Percentiles rank a stretch among this genome's conserved stretches.
These are phyloP conservation scores for Mycalesis mineus DNA, from an alignment of 2,888 invertebrate genomes.

Conservation along the genomic window DNA sequence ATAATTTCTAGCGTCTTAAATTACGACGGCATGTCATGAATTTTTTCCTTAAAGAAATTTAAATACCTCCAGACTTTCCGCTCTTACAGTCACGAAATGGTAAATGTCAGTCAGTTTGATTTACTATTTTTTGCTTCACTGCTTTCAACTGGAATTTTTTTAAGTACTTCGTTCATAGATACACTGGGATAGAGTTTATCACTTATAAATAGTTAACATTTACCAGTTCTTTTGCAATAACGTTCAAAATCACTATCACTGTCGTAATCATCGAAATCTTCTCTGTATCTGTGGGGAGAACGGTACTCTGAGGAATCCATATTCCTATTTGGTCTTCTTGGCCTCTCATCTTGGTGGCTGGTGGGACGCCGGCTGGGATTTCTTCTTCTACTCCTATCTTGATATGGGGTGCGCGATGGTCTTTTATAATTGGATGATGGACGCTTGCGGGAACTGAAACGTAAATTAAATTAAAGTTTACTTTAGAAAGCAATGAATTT, in stretches of 20 bases:
- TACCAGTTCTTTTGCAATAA: conserved; percentile 56
- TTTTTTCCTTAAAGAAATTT: neutral
- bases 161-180: too few relatives aligned
- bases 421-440: conserved; percentile 36
- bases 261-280: conserved; percentile 49
- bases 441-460: conserved; percentile 49
- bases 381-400: conserved; percentile 55
- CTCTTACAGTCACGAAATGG: too few relatives aligned
- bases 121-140: conserved; percentile 1
- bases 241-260: conserved; percentile 40
- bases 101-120: neutral
- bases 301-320: conserved; percentile 16
- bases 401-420: conserved; percentile 53
- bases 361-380: conserved; percentile 46
- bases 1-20: too few relatives aligned
- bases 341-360: conserved; percentile 30
- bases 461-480: neutral
- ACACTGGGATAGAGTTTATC: neutral
- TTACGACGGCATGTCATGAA: too few relatives aligned
- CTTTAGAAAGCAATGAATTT: too few relatives aligned
- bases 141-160: too few relatives aligned
- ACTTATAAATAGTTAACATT: conserved; percentile 40
- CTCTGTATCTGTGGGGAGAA: conserved; percentile 40
- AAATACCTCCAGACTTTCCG: neutral
- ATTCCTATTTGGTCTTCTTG: conserved; percentile 32